Percentiles rank a stretch among this genome's conserved stretches.
Conservation (phyloP, 2,888 invertebrate genomes). For the Scaptomyza polygonia region DNA sequence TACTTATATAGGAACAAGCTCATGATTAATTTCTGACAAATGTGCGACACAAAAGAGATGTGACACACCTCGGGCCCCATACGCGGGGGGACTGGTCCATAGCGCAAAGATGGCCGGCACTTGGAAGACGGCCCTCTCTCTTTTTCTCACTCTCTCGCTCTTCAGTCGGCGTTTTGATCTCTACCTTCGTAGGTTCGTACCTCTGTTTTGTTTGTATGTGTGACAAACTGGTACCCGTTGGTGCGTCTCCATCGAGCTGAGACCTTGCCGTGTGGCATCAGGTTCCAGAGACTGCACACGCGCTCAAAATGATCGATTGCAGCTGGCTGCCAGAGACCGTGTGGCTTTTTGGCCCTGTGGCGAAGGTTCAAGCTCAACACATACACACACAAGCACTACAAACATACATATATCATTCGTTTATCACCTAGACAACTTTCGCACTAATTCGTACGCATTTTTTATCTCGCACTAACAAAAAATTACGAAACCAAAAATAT, state of each 20-base stretch:
- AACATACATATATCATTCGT: slow-evolving; percentile 44
- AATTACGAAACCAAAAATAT: no score
- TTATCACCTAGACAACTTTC: slow-evolving; percentile 72
- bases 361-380: slow-evolving; percentile 35
- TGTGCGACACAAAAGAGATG: slow-evolving; percentile 83
- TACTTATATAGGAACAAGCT: slow-evolving; percentile 68
- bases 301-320: slow-evolving; percentile 70
- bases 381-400: slow-evolving; percentile 4
- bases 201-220: slow-evolving; percentile 20
- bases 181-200: slow-evolving; percentile 53
- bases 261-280: slow-evolving; percentile 71
- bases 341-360: slow-evolving; percentile 49
- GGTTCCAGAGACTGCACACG: slow-evolving; percentile 75
- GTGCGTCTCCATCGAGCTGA: slow-evolving; percentile 41
- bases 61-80: slow-evolving; percentile 82
- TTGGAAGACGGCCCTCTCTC: slow-evolving; percentile 8
- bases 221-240: slow-evolving; percentile 58
- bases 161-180: slow-evolving; percentile 44
- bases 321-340: slow-evolving; percentile 35
- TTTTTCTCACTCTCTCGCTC: background rate
- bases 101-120: slow-evolving; percentile 71
- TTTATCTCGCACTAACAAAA: slow-evolving; percentile 6
- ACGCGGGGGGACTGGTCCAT: slow-evolving; percentile 8
- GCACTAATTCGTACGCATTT: slow-evolving; percentile 65
- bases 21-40: slow-evolving; percentile 85